Conservation (phyloP, 2,888 invertebrate genomes). For the Onthophagus sagittarius region DNA sequence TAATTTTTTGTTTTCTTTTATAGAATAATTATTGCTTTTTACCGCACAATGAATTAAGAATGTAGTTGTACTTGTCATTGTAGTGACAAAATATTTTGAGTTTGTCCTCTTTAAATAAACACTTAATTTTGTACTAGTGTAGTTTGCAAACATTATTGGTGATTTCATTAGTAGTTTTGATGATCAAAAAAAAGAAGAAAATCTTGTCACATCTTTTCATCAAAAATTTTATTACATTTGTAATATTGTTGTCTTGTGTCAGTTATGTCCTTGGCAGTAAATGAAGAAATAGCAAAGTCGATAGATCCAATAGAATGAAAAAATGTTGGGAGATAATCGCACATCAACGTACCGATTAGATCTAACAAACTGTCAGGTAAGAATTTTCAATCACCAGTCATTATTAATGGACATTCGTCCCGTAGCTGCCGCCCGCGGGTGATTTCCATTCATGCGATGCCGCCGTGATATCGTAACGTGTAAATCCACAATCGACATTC, state of each 20-base stretch:
- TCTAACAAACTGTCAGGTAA: background rate
- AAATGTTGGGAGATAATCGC: background rate
- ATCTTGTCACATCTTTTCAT: no score
- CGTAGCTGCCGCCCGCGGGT: background rate
- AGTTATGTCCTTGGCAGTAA: background rate
- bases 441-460: constrained; percentile 4
- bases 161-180: no score
- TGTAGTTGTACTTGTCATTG: no score
- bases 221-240: no score
- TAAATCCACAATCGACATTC: constrained; percentile 1
- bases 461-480: background rate
- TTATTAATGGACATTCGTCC: background rate
- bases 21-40: no score
- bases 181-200: no score
- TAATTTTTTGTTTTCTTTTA: no score
- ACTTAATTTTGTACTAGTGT: no score
- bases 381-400: background rate
- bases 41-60: no score
- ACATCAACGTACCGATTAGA: background rate
- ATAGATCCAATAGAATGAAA: background rate
- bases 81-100: no score
- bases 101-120: no score
- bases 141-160: no score
- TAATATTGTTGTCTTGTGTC: background rate
- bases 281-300: background rate